Evolutionary conservation across 2,797 vertebrate species (phyloP), one percentile per base, ranked within the genome.

Genomic region (Dendrocincla tyrannina): DNA sequence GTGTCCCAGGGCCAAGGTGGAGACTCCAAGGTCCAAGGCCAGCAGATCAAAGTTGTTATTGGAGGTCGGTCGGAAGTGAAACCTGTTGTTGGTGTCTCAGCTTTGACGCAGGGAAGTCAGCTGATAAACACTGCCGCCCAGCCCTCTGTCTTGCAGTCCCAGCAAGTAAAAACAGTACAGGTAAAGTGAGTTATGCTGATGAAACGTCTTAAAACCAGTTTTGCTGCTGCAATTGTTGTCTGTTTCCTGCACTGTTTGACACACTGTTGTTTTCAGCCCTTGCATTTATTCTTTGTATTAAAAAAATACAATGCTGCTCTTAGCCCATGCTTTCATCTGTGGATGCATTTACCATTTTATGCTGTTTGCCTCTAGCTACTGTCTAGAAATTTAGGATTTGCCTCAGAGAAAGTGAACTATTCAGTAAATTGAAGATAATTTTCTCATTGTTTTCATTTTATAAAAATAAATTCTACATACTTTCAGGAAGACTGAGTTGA

Each of bases 131-230:
- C 98, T 53, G 89, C 97, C 3, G 76, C 97, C 89, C 98, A 98
- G 91, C 97, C 98, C 84, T 98, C 99, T 63, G 98, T 98, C 62
- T 97, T 99, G 95, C 99, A 99, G 97, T 98, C 98, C 84, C 99
- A 99, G 98, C 99, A 99, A 96, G 98, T 99, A 92, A 99, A 99
- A 98, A 98, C 99, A 39, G 97, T 99, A 37, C 99, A 99, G 99
- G 99, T 99, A 98, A 98, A 96, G 93, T 86, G 84, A 93, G 32
- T 82, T 93, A 44, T 91, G 56, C 76, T 96, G 84, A 82, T 97
- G 88, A 93, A 96, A 93, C 19, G 1, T 82, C 64, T 88, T 81
- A n/a, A 69, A 83, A 75, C 46, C 39, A 4, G 30, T 91, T 95
- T 85, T 97, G 86, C 96, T 93, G 91, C 50, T 87, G 78, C 60